phyloP scores from a whole-genome alignment of 1,140 invertebrate species.

The Cyclina sinensis region DNA sequence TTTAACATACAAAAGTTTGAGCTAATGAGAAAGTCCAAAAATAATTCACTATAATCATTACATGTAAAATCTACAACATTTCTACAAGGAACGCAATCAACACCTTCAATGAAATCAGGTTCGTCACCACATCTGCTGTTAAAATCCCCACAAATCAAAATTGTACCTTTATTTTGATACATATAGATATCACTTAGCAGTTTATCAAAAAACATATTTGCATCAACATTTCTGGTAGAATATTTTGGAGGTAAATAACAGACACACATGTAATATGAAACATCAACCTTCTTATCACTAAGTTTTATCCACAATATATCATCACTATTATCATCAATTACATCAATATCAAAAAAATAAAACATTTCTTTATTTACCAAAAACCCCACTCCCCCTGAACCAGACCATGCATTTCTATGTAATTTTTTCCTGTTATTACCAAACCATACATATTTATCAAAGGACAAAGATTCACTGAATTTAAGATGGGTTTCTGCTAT shows the following conservation, averaged over 20 bases:
- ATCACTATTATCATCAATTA: constrained; percentile 1
- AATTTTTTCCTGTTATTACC: background rate
- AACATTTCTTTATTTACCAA: background rate
- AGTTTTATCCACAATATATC: background rate
- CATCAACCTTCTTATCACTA: background rate
- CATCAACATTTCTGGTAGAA: background rate
- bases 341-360: background rate
- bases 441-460: constrained; percentile 29
- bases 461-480: constrained; percentile 11
- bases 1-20: background rate
- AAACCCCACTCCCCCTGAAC: background rate
- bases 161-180: constrained; percentile 2
- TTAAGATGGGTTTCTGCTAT: constrained; percentile 62
- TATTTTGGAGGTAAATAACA: constrained; percentile 19
- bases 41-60: constrained; percentile 3
- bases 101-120: constrained; percentile 42
- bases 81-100: constrained; percentile 34
- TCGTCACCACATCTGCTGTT: constrained; percentile 31
- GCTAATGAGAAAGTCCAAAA: background rate
- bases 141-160: constrained; percentile 43
- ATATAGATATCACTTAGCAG: background rate
- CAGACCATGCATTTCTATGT: background rate
- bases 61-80: constrained; percentile 36
- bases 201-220: background rate
- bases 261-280: background rate